phyloP scores from a whole-genome alignment of 2,888 invertebrate genomes.

The Onchidella celtica region DNA sequence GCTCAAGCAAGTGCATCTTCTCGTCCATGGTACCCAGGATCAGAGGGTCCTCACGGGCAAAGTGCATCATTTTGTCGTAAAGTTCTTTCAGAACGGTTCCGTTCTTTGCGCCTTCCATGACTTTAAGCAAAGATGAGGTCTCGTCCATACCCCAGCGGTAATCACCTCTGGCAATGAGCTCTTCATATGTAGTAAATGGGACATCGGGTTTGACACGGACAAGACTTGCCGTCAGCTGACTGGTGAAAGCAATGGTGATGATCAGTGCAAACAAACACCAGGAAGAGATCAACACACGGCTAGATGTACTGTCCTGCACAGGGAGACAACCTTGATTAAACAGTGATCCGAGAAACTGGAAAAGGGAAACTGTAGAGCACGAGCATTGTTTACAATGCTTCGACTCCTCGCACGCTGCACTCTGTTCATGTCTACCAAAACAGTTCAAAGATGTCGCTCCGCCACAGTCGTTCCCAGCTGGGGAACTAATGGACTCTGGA shows the following conservation, averaged over 20 bases:
- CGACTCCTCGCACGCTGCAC: too few relatives aligned
- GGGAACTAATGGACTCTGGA: too few relatives aligned
- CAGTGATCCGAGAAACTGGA: too few relatives aligned
- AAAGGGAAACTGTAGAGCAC: too few relatives aligned
- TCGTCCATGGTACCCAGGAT: not conserved
- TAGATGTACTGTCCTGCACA: not conserved
- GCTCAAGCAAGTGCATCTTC: not conserved
- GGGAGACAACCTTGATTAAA: too few relatives aligned
- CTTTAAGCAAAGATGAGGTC: not conserved
- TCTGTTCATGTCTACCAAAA: too few relatives aligned
- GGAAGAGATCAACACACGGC: not conserved
- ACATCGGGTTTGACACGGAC: not conserved
- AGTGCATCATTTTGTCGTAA: not conserved
- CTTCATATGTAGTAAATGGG: slow-evolving; percentile 3
- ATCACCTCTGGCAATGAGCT: not conserved
- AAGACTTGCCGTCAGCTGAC: not conserved
- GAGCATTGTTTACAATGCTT: too few relatives aligned
- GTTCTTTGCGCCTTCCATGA: not conserved
- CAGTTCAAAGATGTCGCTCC: too few relatives aligned
- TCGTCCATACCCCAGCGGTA: not conserved
- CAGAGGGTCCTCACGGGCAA: not conserved
- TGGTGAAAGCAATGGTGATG: not conserved
- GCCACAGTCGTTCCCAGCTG: too few relatives aligned
- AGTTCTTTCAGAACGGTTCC: not conserved
- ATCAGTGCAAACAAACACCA: not conserved